phyloP scores from a whole-genome alignment of 2,797 vertebrate species.

The Luscinia megarhynchos region DNA sequence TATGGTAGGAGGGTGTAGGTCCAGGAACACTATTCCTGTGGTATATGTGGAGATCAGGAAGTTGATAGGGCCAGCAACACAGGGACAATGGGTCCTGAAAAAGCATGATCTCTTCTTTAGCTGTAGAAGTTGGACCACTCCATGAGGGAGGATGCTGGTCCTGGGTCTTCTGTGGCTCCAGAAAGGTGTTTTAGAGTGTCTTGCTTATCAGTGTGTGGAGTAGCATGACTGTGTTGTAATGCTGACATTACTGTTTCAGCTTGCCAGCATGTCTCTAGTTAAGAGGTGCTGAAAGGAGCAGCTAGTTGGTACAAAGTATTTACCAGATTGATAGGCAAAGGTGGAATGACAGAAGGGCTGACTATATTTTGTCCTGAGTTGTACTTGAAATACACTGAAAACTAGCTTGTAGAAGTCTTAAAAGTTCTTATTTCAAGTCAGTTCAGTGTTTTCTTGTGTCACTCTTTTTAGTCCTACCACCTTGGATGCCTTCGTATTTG shows the following conservation, averaged over 20 bases:
- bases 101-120: not conserved
- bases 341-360: not conserved
- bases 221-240: not conserved
- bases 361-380: not conserved
- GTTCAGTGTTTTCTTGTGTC: not conserved
- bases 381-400: not conserved
- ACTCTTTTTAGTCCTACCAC: conserved; percentile 86
- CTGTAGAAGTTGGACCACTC: not conserved
- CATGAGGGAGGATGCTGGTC: not conserved
- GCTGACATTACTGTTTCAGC: not conserved
- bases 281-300: not conserved
- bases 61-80: not conserved
- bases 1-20: accelerated
- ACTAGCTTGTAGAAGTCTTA: not conserved
- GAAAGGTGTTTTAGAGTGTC: not conserved
- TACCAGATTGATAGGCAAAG: not conserved
- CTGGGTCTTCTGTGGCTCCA: not conserved
- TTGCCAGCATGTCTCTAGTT: not conserved
- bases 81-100: not conserved
- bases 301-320: not conserved
- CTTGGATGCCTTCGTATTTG: conserved; percentile 96
- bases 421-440: not conserved
- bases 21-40: not conserved
- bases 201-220: not conserved
- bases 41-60: not conserved